phyloP scores from a whole-genome alignment of 2,113 vertebrate species.

The Brachyistius frenatus region DNA sequence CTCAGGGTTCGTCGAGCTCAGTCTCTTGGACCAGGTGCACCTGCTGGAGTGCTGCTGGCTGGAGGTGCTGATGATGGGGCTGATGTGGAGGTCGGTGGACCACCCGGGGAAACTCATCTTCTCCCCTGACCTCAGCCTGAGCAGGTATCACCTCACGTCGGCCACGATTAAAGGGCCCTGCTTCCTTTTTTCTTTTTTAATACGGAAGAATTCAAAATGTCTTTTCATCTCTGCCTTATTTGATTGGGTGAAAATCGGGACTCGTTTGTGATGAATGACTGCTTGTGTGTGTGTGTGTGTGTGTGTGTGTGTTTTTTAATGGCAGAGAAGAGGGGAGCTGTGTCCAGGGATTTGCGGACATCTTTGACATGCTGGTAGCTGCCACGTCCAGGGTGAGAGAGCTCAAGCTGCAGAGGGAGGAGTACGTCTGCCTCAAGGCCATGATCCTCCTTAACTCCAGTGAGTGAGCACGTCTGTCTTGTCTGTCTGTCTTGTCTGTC shows the following conservation, averaged over 20 bases:
- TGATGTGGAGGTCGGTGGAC: constrained; percentile 98
- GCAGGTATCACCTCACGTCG: constrained; percentile 85
- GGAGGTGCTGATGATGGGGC: constrained; percentile 96
- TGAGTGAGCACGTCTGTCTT: constrained; percentile 83
- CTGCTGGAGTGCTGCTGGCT: constrained; percentile 98
- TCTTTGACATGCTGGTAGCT: constrained; percentile 97
- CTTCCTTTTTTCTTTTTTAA: not conserved
- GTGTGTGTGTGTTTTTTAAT: constrained; percentile 9
- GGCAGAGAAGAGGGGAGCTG: constrained; percentile 95
- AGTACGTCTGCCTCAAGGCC: constrained; percentile 98
- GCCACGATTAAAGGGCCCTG: not conserved
- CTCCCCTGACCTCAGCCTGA: constrained; percentile 93
- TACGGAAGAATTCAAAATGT: no score
- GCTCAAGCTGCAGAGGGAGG: constrained; percentile 94
- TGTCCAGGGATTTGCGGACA: constrained; percentile 96
- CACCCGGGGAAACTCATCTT: constrained; percentile 98
- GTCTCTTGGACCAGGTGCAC: constrained; percentile 94
- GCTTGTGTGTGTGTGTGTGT: constrained; percentile 21
- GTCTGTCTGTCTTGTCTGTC: no score
- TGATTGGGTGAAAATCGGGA: not conserved
- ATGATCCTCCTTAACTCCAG: constrained; percentile 99
- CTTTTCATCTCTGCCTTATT: not conserved
- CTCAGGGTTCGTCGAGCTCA: constrained; percentile 93
- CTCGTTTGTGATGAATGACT: not conserved
- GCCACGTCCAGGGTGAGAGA: constrained; percentile 94